phyloP scores from a whole-genome alignment of 1,140 invertebrate genomes.

The Formica exsecta region DNA sequence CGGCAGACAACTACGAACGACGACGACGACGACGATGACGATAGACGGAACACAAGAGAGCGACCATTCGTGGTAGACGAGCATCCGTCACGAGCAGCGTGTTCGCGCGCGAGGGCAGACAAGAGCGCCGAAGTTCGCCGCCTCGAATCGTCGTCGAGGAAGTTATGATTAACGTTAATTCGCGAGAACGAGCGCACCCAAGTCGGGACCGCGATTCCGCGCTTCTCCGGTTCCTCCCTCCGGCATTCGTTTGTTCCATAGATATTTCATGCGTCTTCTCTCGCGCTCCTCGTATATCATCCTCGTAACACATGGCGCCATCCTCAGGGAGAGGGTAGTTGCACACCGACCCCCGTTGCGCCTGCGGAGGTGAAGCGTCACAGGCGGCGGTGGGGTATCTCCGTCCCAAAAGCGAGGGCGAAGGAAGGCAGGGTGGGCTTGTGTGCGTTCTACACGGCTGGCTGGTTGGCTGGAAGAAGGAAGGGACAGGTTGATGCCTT shows the following conservation, averaged over 20 bases:
- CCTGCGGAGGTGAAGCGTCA: conserved; percentile 66
- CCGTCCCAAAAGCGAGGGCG: conserved; percentile 71
- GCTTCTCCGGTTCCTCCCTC: not conserved
- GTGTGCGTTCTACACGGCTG: conserved; percentile 8
- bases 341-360: conserved; percentile 58
- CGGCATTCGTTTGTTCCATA: conserved; percentile 57
- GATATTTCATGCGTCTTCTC: conserved; percentile 78
- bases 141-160: conserved; percentile 30
- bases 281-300: conserved; percentile 78
- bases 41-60: conserved; percentile 17
- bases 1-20: not conserved
- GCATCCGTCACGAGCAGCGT: conserved; percentile 44
- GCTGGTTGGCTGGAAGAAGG: conserved; percentile 46
- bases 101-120: not conserved
- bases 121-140: conserved; percentile 26
- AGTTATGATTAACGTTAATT: conserved; percentile 66
- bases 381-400: conserved; percentile 60
- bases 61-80: conserved; percentile 18
- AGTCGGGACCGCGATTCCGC: conserved; percentile 36
- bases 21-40: not conserved
- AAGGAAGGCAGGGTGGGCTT: conserved; percentile 64
- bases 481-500: conserved; percentile 72
- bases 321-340: conserved; percentile 70
- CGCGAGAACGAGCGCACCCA: conserved; percentile 26
- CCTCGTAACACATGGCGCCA: conserved; percentile 80